Evolutionary conservation across 1,140 invertebrate species (phyloP), one percentile per base, ranked within the genome.

Genomic region (Pectinophora gossypiella): DNA sequence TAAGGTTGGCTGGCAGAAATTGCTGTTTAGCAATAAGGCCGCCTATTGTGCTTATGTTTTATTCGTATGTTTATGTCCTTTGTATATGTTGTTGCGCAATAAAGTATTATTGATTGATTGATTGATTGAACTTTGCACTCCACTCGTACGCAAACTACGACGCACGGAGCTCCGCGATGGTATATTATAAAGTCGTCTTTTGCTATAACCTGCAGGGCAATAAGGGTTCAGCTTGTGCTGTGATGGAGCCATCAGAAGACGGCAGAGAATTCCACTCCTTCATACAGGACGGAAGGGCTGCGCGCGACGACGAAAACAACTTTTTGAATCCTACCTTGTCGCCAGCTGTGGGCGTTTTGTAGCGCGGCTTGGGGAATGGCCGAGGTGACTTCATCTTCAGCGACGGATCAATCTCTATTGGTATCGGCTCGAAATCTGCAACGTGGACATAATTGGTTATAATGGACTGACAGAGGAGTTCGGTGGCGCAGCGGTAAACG

Each of bases 351-450:
- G 47, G 35, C 27, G 38, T 20, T 19, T 18, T 16, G 55, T 46
- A 59, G 10, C 44, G 40, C 21, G 23, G 16, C 20, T 52, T 58
- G 0, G 61, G 54, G 19, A 56, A 50, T 3, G 57, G 19, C 27
- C 69, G 59, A 5, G 19, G 23, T 0, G 38, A 19, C 38, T 54
- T 54, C 35, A 57, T 27, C 54, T 68, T 70, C 40, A 70, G 38
- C 15, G 64, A 68, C 15, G 69, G 57, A 43, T 77, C 74, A 36
- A 72, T 50, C 40, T 74, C 74, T 13, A 72, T 70, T 0, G 73
- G 73, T 7, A 74, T 68, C 18, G 70, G 70, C 55, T 77, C 74
- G 52, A 70, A 74, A 5, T 76, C 71, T 73, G 55, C 6, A 53
- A 40, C n/a, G n/a, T n/a, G 22, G 32, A 36, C 10, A 18, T 27